Evolutionary conservation across 2,113 vertebrate genomes (phyloP), one percentile per base, ranked within the genome.

Genomic region (Salvator merianae): DNA sequence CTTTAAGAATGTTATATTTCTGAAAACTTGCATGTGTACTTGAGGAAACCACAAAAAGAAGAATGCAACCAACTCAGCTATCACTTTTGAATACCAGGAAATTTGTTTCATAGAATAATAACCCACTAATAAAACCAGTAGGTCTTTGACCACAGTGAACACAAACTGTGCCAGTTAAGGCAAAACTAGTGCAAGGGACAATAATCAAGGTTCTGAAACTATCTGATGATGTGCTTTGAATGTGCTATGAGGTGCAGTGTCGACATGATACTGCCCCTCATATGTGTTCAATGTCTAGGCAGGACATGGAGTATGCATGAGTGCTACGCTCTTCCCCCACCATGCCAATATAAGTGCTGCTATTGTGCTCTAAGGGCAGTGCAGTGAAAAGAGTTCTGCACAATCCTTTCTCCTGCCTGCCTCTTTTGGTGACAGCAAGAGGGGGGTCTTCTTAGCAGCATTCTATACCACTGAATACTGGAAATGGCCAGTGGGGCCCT

Each of bases 21-120:
- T 78, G 34, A 47, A 66, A 68, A 36, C 8, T 2, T 43, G 38
- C 7, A 30, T 20, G 12, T 3, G 16, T 77, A 36, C 24, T 65
- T 77, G 32, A 84, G 74, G 47, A 84, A 84, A 36, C 74, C 82
- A 69, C 65, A 69, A 38, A 38, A 83, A 34, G 53, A 82, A 66
- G 79, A 53, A 53, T 4, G 53, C 5, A 14, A 34, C 34, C 34
- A 40, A 72, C n/a, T 30, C 22, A 66, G 38, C 2, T 55, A 8
- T 53, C 8, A 5, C 66, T 77, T n/a, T 38, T 50, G 26, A 69
- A 63, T 55, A 6, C n/a, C 24, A n/a, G 32, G 53, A 26, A 59
- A 32, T 59, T 59, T 22, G 22, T 77, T 59, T 77, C 75, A 59
- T 26, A 73, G 75, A 24, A 22, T 36, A 32, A 32, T 76, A 76